Conservation (phyloP, 2,888 invertebrate genomes). For the Cryptocheilus praepositus region DNA sequence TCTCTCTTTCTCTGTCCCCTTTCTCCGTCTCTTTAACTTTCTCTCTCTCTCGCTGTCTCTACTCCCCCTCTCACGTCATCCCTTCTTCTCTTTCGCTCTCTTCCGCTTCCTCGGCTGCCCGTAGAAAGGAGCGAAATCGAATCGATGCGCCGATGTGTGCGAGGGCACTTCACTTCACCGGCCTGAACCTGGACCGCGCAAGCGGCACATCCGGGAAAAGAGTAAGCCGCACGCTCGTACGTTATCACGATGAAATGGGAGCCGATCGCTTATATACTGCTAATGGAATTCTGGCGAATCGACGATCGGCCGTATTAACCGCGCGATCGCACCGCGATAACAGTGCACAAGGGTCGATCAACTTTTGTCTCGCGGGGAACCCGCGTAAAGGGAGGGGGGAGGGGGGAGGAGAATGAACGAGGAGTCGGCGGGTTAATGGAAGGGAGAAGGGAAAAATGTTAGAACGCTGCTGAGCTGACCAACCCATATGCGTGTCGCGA, state of each 20-base stretch:
- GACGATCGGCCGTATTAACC: slow-evolving; percentile 8
- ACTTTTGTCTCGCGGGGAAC: no score
- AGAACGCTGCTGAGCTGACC: no score
- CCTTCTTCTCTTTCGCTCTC: neutral
- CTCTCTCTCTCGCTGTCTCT: no score
- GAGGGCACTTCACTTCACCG: slow-evolving; percentile 22
- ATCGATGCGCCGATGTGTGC: slow-evolving; percentile 31
- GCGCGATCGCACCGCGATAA: no score
- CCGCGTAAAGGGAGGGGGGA: no score
- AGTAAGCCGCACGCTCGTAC: slow-evolving; percentile 8
- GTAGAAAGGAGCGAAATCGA: slow-evolving; percentile 37
- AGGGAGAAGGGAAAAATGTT: no score
- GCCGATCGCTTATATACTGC: slow-evolving; percentile 38
- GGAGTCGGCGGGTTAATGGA: no score
- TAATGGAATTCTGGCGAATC: slow-evolving; percentile 36
- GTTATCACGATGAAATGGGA: slow-evolving; percentile 40
- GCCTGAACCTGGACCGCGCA: slow-evolving; percentile 2
- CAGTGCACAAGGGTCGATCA: no score
- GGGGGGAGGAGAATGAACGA: no score
- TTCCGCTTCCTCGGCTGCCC: neutral
- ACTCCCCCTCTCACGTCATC: neutral
- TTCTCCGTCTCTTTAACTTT: neutral
- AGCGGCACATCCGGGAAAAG: slow-evolving; percentile 18
- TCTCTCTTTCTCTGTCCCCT: neutral
- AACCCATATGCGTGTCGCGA: no score